phyloP scores from a whole-genome alignment of 2,888 invertebrate species.

The Apotomis betuletana region DNA sequence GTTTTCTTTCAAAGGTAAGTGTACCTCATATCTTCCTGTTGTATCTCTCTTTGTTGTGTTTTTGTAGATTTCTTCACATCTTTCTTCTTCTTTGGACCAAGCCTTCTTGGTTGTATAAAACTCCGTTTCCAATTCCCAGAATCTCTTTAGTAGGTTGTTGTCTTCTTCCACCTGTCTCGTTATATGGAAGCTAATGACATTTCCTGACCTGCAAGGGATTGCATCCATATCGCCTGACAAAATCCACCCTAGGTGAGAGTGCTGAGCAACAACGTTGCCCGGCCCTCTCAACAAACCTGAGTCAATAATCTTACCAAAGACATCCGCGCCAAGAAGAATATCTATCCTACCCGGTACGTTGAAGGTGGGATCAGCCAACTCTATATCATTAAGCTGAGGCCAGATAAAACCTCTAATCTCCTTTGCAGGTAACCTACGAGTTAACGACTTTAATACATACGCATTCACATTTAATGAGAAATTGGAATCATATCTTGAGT shows the following conservation, averaged over 20 bases:
- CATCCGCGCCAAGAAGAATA: conserved; percentile 17
- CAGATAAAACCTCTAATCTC: conserved; percentile 1
- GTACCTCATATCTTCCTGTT: too few relatives aligned
- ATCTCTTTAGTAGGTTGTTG: not conserved
- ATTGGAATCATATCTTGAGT: conserved; percentile 7
- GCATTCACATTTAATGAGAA: conserved; percentile 11
- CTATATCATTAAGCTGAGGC: conserved; percentile 11
- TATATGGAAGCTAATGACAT: conserved; percentile 4
- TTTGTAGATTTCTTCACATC: too few relatives aligned
- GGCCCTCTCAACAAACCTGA: conserved; percentile 20
- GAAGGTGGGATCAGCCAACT: conserved; percentile 11
- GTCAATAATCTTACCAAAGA: conserved; percentile 16
- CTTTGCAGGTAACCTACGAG: conserved; percentile 3
- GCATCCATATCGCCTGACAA: conserved; percentile 11
- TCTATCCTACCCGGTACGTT: conserved; percentile 12
- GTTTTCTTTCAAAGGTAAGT: not conserved
- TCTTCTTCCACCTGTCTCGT: conserved; percentile 11
- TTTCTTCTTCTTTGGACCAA: too few relatives aligned
- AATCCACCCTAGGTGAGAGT: conserved; percentile 18
- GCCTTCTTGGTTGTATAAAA: too few relatives aligned
- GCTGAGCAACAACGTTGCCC: conserved; percentile 1
- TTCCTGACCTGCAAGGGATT: not conserved
- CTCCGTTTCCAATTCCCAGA: too few relatives aligned
- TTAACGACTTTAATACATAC: conserved; percentile 18
- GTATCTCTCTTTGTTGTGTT: too few relatives aligned